Conservation (phyloP, 2,113 vertebrate genomes). For the Albula goreensis region DNA sequence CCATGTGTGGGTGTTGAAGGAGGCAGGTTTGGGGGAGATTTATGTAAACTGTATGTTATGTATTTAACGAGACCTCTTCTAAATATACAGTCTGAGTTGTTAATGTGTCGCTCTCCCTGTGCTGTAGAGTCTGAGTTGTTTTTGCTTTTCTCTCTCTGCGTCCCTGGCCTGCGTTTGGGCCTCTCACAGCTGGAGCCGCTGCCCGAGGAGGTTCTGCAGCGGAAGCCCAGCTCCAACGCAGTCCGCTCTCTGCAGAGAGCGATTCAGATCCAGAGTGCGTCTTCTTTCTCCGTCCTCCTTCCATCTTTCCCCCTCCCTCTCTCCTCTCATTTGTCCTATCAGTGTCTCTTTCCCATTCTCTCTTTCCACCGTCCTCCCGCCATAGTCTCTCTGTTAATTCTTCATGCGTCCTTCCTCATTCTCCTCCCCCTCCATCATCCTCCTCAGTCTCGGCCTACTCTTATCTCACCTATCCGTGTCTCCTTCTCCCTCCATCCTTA, state of each 20-base stretch:
- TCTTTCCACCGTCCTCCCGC: constrained; percentile 67
- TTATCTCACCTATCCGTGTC: no score
- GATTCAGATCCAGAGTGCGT: constrained; percentile 87
- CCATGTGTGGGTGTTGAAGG: no score
- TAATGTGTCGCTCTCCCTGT: no score
- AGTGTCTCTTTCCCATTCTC: background rate
- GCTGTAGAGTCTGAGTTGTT: background rate
- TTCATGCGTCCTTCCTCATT: no score
- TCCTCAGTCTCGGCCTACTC: no score
- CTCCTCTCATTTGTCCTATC: background rate
- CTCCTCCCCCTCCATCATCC: no score
- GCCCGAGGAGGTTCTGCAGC: constrained; percentile 76
- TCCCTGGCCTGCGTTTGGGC: background rate
- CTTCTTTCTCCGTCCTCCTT: background rate
- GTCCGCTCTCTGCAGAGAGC: constrained; percentile 81
- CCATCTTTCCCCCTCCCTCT: background rate
- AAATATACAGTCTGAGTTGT: no score
- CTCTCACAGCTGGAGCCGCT: constrained; percentile 78
- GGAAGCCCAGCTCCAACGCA: constrained; percentile 82
- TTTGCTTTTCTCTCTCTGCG: constrained; percentile 9
- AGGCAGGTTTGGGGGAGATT: no score
- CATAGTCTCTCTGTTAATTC: constrained; percentile 47
- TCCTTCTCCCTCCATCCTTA: no score
- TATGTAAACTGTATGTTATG: no score
- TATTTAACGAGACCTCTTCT: no score